Conservation (phyloP, 2,113 vertebrate genomes). For the Zapus hudsonius region DNA sequence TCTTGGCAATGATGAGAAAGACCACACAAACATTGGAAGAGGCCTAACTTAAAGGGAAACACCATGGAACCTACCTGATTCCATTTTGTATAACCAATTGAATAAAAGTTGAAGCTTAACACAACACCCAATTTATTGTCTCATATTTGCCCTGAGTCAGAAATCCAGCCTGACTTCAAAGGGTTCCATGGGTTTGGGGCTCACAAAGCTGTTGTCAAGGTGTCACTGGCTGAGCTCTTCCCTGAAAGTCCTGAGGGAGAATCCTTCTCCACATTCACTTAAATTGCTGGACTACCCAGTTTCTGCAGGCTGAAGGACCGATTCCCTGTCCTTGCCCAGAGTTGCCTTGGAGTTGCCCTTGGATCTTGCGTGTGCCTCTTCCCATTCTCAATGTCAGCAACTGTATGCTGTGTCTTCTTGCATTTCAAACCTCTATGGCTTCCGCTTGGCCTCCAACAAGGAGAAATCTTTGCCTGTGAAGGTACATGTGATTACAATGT, state of each 20-base stretch:
- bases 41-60: neutral
- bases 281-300: neutral
- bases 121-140: neutral
- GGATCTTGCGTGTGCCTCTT: neutral
- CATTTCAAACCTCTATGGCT: neutral
- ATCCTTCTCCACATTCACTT: neutral
- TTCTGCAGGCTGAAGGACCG: neutral
- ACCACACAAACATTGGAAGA: neutral
- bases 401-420: neutral
- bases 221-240: neutral
- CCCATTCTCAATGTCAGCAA: neutral
- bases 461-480: neutral
- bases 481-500: no score
- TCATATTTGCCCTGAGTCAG: neutral
- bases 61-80: neutral
- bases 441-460: neutral
- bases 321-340: neutral
- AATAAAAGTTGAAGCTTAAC: neutral
- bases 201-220: neutral
- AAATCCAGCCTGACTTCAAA: neutral
- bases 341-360: neutral
- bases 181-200: neutral
- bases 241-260: neutral
- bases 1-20: neutral
- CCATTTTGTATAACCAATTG: neutral